phyloP scores from a whole-genome alignment of 2,797 vertebrate species.

The Cottoperca gobio region DNA sequence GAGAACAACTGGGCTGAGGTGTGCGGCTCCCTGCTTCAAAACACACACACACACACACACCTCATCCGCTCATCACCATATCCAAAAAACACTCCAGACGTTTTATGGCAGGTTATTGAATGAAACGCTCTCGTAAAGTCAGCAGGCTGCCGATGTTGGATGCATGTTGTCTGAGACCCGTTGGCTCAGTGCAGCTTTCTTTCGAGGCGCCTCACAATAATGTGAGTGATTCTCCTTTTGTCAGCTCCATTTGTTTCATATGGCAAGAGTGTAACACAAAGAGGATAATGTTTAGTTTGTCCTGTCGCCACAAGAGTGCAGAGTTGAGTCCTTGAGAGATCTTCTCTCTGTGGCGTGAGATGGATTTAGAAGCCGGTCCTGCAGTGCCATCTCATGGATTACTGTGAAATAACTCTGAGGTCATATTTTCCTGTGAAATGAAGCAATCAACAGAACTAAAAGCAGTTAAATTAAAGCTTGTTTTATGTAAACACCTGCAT shows the following conservation, averaged over 20 bases:
- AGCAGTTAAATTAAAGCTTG: not conserved
- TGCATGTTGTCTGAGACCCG: slow-evolving; percentile 9
- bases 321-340: slow-evolving; percentile 55
- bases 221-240: not conserved
- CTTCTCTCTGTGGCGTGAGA: not conserved
- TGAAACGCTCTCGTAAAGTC: slow-evolving; percentile 42
- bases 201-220: slow-evolving; percentile 2
- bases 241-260: slow-evolving; percentile 17
- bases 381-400: slow-evolving; percentile 78
- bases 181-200: slow-evolving; percentile 16
- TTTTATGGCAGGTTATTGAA: slow-evolving; percentile 49
- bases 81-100: slow-evolving; percentile 38
- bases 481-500: not conserved
- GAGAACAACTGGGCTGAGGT: slow-evolving; percentile 77
- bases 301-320: slow-evolving; percentile 72
- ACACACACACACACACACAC: slow-evolving; percentile 54
- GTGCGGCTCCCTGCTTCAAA: slow-evolving; percentile 54
- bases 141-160: slow-evolving; percentile 26
- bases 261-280: not conserved
- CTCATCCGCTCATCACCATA: slow-evolving; percentile 42
- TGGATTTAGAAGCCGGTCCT: slow-evolving; percentile 52
- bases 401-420: not conserved
- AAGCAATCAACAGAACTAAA: slow-evolving; percentile 3
- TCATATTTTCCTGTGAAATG: not conserved
- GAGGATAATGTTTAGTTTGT: not conserved